These are phyloP conservation scores for Marmota monax DNA, from an alignment of 2,113 vertebrate genomes.

Conservation along the genomic window DNA sequence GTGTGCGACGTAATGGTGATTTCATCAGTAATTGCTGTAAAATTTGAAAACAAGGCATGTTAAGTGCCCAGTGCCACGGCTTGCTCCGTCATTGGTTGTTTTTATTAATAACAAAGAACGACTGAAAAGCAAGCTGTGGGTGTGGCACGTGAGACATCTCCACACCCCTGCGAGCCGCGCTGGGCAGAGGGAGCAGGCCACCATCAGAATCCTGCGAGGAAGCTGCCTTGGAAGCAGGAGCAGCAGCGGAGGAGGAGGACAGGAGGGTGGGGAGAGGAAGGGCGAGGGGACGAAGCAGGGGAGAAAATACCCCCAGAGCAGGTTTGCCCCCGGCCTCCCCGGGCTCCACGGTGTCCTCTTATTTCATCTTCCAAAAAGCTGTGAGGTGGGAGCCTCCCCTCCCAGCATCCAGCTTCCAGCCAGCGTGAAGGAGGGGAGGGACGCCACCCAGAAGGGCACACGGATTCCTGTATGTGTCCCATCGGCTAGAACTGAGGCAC, in stretches of 20 bases:
- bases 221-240: background rate
- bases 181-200: background rate
- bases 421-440: background rate
- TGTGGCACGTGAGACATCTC: background rate
- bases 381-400: fast-evolving
- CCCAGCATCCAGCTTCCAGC: background rate
- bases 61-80: background rate
- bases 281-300: fast-evolving
- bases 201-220: too few species aligned
- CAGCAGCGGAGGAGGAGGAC: background rate
- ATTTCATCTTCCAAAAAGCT: background rate
- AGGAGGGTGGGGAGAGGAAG: fast-evolving
- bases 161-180: background rate
- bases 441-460: fast-evolving
- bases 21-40: background rate
- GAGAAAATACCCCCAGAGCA: background rate
- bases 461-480: background rate
- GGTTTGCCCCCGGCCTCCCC: background rate
- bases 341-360: fast-evolving
- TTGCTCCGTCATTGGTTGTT: background rate
- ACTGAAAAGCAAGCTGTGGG: background rate
- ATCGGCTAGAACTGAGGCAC: background rate
- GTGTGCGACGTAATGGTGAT: background rate
- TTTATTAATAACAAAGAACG: conserved; percentile 19
- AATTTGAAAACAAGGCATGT: background rate